These are phyloP conservation scores for Trilocha varians DNA, from an alignment of 2,888 invertebrate species.

Conservation along the genomic window DNA sequence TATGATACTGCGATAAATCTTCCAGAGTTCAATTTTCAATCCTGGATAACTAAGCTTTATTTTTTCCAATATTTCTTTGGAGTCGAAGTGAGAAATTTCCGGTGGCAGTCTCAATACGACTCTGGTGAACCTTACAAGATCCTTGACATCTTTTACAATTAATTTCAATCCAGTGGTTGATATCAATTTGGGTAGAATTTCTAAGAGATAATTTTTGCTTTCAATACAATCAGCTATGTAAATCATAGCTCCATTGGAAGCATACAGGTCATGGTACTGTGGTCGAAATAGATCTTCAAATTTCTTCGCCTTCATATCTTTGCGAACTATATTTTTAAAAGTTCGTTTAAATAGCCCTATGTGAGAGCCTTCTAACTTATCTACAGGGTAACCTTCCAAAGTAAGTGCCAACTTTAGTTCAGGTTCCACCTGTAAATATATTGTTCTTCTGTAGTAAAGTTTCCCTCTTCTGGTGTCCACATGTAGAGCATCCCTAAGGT, in stretches of 20 bases:
- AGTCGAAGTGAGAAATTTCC: slow-evolving; percentile 48
- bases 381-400: slow-evolving; percentile 53
- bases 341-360: slow-evolving; percentile 51
- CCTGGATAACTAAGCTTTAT: slow-evolving; percentile 39
- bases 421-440: slow-evolving; percentile 54
- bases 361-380: slow-evolving; percentile 56
- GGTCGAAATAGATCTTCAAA: slow-evolving; percentile 54
- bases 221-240: slow-evolving; percentile 63
- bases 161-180: slow-evolving; percentile 53
- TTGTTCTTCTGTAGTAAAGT: slow-evolving; percentile 58
- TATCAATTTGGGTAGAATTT: slow-evolving; percentile 50
- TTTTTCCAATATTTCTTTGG: slow-evolving; percentile 39
- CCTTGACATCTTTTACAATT: slow-evolving; percentile 44
- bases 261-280: slow-evolving; percentile 56
- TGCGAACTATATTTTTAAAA: slow-evolving; percentile 56
- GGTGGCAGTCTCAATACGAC: slow-evolving; percentile 50
- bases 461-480: slow-evolving; percentile 59
- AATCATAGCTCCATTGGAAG: slow-evolving; percentile 60
- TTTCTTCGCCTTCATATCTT: slow-evolving; percentile 51
- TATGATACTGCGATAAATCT: slow-evolving; percentile 56
- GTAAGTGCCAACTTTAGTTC: slow-evolving; percentile 58
- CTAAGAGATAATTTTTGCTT: slow-evolving; percentile 54
- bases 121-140: slow-evolving; percentile 51
- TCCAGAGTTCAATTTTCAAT: slow-evolving; percentile 58
- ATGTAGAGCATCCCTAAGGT: slow-evolving; percentile 26